Base-by-base conservation (phyloP, 2,113 vertebrate genomes). In the Orthochromis malagaraziensis region DNA sequence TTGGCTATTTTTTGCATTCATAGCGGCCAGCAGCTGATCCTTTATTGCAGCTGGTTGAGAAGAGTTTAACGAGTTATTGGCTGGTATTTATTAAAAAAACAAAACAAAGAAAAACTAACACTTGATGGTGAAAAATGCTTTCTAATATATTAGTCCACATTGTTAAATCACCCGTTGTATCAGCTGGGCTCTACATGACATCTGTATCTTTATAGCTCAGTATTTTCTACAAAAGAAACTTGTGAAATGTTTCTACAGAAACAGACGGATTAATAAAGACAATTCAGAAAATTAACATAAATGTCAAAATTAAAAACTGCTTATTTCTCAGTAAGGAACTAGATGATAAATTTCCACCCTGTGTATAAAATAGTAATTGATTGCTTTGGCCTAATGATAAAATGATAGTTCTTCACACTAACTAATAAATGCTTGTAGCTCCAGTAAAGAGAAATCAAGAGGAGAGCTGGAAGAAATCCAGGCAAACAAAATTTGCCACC, bases 391-490 rank as follows among this genome's bases (percentile, higher is more conserved):
- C 17, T 33, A 51, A 13, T 77, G 45, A 31, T 77, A 49, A 77
- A 0, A 49, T 31, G 5, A n/a, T 13, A 3, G 26, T 6, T 77
- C 14, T 77, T 77, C 26, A 31, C 26, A 12, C 9, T 19, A 0
- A 13, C 45, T 73, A 47, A 73, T 47, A 31, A 31, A 51, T 19
- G 29, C 5, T 49, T 49, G 42, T 29, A 51, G 45, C 45, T 29
- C 10, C 45, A 51, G 73, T 77, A 13, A 77, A 51, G 17, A 33
- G 73, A 51, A 51, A 51, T 49, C 45, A 51, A 31, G 73, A 77
- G 42, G 16, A 49, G 45, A 77, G 26, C 73, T 77, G 45, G 45
- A 77, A 77, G 29, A 77, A 77, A 77, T 77, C 45, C 45, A 77
- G 17, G 26, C 26, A 51, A 8, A 51, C 45, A n/a, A 13, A 49